Evolutionary conservation across 2,888 invertebrate species (phyloP).

Genomic region (Camptogramma bilineatum): DNA sequence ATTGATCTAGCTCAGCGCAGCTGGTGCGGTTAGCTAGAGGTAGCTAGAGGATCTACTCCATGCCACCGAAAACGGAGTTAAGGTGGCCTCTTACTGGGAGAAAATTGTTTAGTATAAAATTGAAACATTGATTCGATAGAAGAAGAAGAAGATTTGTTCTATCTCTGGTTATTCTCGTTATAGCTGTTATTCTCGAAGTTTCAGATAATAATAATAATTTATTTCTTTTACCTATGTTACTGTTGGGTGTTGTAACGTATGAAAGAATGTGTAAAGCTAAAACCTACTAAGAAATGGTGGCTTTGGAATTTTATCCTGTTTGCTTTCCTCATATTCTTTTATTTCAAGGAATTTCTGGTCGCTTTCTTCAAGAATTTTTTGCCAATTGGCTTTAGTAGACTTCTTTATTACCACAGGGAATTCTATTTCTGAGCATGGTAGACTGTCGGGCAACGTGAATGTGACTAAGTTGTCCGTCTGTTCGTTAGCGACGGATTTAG

Average conservation of each 20-base stretch:
- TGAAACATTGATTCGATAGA: no score
- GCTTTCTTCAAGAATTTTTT: slow-evolving; percentile 65
- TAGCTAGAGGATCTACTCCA: no score
- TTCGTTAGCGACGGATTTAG: slow-evolving; percentile 52
- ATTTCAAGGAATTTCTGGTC: slow-evolving; percentile 58
- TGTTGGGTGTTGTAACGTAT: neutral
- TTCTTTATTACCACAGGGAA: slow-evolving; percentile 65
- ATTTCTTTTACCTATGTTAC: neutral
- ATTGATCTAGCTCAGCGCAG: no score
- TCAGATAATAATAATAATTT: no score
- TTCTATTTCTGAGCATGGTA: slow-evolving; percentile 73
- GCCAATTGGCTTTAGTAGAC: slow-evolving; percentile 63
- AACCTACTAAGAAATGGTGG: slow-evolving; percentile 69
- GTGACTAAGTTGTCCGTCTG: slow-evolving; percentile 56
- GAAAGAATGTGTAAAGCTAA: no score
- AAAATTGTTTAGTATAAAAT: no score
- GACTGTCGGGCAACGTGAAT: slow-evolving; percentile 71
- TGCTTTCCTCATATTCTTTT: slow-evolving; percentile 58
- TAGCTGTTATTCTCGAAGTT: no score
- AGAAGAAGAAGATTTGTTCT: no score
- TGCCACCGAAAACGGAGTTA: no score
- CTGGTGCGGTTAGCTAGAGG: no score
- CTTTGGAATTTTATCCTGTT: slow-evolving; percentile 52
- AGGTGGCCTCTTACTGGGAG: no score
- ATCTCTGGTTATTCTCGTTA: no score